Evolutionary conservation across 2,888 invertebrate species (phyloP), one percentile per base, ranked within the genome.

Genomic region (Campaea margaritaria): DNA sequence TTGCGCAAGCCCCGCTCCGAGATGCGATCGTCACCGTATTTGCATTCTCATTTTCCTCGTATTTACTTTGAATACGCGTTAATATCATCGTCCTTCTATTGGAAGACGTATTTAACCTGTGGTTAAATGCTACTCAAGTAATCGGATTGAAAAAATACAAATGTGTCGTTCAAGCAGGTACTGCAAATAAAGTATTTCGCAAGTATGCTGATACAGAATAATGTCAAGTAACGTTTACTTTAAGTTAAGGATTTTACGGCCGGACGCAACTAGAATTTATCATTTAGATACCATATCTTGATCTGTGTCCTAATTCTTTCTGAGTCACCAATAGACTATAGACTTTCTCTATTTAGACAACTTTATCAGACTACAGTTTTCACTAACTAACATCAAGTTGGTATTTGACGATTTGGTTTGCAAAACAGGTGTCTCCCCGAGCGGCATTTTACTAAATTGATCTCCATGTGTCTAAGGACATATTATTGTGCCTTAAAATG

Each of bases 21-120:
- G 67, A 65, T 65, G 68, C 73, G 64, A 74, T 71, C 79, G 75
- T 70, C 76, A 71, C 76, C 72, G 70, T 79, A 75, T 83, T 85
- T 79, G 73, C 78, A 74, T 79, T 82, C 77, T 75, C 72, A 77
- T 82, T 83, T 84, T 85, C 83, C 82, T 81, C 73, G 64, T 84
- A 78, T 86, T 86, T 85, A 79, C 82, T 79, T 82, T 78, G 74
- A 74, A 76, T 74, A 81, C 77, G 74, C 79, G 82, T 79, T 81
- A 82, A 83, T 80, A 70, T 67, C 70, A 69, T 68, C 71, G 84
- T 82, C 85, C 85, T 86, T 85, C 81, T 72, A 58, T 39, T 31
- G 15, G 14, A 66, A 64, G 51, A 39, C 13, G 68, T 65, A 52
- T 66, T 59, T 60, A 66, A 56, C 56, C 61, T 69, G 67, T 13